Evolutionary conservation across 2,888 invertebrate species (phyloP).

Genomic region (Caenorhabditis sinica): DNA sequence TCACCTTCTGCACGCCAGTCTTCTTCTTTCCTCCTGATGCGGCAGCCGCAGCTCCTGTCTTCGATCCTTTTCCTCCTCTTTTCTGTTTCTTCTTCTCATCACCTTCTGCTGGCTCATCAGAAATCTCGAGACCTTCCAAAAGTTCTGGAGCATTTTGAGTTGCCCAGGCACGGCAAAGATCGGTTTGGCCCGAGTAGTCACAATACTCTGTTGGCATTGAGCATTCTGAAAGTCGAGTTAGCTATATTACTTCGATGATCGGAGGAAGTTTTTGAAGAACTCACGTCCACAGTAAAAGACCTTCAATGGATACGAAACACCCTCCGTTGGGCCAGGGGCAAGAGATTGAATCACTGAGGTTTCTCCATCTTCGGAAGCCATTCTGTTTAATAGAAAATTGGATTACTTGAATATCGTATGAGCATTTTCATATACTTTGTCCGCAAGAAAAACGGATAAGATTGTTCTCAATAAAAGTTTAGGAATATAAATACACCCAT

Average conservation of each 20-base stretch:
- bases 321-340: slow-evolving; percentile 70
- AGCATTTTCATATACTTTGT: not conserved
- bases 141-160: slow-evolving; percentile 91
- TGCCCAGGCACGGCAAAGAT: slow-evolving; percentile 94
- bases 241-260: not conserved
- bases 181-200: slow-evolving; percentile 97
- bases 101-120: slow-evolving; percentile 43
- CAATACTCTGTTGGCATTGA: slow-evolving; percentile 89
- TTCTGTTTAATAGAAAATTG: slow-evolving; percentile 8
- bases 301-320: slow-evolving; percentile 77
- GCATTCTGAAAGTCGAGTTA: slow-evolving; percentile 72
- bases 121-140: slow-evolving; percentile 66
- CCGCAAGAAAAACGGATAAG: not conserved
- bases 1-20: slow-evolving; percentile 87
- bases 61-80: slow-evolving; percentile 93
- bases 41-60: slow-evolving; percentile 83
- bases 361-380: slow-evolving; percentile 55
- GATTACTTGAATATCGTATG: not conserved
- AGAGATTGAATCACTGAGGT: slow-evolving; percentile 51
- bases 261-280: too few relatives aligned
- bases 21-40: slow-evolving; percentile 24
- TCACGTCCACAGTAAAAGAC: slow-evolving; percentile 80
- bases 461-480: not conserved
- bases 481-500: slow-evolving; percentile 7
- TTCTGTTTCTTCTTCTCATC: slow-evolving; percentile 89